These are phyloP conservation scores for Apostichopus leukothele DNA, from an alignment of 53 echinoderm and acorn worm species.

Conservation along the genomic window DNA sequence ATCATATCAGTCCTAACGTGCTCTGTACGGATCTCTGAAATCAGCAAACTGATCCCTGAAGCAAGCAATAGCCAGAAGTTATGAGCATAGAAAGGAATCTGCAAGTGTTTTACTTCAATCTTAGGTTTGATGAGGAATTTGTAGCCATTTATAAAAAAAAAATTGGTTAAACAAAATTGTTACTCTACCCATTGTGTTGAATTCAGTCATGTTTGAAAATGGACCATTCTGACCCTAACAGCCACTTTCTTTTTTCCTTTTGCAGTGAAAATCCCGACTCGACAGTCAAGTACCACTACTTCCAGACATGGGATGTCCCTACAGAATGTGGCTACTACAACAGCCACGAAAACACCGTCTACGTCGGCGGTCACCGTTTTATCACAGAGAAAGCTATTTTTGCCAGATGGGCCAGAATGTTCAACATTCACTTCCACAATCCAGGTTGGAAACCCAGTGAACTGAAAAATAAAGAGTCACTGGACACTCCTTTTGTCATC, in stretches of 20 bases:
- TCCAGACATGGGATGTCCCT: slow-evolving; percentile 78
- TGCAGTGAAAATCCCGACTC: slow-evolving; percentile 67
- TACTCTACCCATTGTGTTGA: background rate
- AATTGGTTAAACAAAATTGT: too few relatives aligned
- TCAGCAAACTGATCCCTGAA: too few relatives aligned
- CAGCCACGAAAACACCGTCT: slow-evolving; percentile 76
- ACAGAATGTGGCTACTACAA: slow-evolving; percentile 90
- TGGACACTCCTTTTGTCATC: slow-evolving; percentile 86
- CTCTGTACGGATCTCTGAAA: too few relatives aligned
- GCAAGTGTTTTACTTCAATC: too few relatives aligned
- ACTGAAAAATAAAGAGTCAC: slow-evolving; percentile 45
- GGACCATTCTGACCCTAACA: background rate
- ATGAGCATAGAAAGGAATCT: too few relatives aligned
- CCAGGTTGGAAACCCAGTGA: slow-evolving; percentile 74
- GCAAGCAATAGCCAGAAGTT: too few relatives aligned
- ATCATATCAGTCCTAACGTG: too few relatives aligned
- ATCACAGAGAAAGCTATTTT: slow-evolving; percentile 97
- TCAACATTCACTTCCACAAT: slow-evolving; percentile 89
- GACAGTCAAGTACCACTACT: slow-evolving; percentile 89
- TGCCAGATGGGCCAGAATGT: slow-evolving; percentile 82
- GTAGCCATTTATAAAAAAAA: too few relatives aligned
- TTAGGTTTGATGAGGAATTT: too few relatives aligned
- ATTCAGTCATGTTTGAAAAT: background rate
- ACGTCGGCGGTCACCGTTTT: slow-evolving; percentile 82
- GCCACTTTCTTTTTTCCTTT: background rate